Evolutionary conservation across 2,888 invertebrate genomes (phyloP).

Genomic region (Syritta pipiens): DNA sequence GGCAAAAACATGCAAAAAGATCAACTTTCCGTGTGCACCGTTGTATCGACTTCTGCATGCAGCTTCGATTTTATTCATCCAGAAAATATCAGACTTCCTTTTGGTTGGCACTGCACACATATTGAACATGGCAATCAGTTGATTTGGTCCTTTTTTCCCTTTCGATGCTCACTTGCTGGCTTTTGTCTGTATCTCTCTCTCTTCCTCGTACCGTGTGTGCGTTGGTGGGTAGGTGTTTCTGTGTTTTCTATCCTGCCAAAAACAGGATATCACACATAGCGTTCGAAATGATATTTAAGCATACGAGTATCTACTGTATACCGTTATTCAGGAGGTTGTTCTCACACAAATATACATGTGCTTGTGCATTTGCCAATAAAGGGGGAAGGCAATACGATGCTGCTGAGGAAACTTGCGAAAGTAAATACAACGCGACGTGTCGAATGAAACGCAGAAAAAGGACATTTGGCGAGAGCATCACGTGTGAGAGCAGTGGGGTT

Average conservation of each 20-base stretch:
- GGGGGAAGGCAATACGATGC: neutral
- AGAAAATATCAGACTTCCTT: constrained; percentile 17
- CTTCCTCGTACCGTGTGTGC: neutral
- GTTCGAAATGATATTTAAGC: constrained; percentile 1
- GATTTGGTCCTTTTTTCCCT: neutral
- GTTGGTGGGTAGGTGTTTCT: neutral
- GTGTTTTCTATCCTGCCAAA: neutral
- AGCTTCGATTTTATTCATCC: constrained; percentile 3
- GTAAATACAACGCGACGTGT: constrained; percentile 4
- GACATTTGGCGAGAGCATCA: constrained; percentile 29
- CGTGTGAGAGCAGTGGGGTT: constrained; percentile 45
- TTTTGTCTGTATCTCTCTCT: no score
- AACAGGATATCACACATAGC: neutral
- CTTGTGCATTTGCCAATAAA: neutral
- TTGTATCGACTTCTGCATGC: neutral
- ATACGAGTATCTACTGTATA: no score
- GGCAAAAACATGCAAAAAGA: constrained; percentile 2
- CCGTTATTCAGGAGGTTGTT: constrained; percentile 13
- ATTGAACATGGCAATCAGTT: constrained; percentile 19
- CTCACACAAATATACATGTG: constrained; percentile 10
- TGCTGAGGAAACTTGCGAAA: neutral
- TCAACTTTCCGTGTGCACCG: neutral
- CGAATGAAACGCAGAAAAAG: neutral
- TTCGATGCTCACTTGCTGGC: neutral
- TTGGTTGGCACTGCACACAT: neutral